phyloP scores from a whole-genome alignment of 1,140 invertebrate species.

The Thalassaphorura encarpata region DNA sequence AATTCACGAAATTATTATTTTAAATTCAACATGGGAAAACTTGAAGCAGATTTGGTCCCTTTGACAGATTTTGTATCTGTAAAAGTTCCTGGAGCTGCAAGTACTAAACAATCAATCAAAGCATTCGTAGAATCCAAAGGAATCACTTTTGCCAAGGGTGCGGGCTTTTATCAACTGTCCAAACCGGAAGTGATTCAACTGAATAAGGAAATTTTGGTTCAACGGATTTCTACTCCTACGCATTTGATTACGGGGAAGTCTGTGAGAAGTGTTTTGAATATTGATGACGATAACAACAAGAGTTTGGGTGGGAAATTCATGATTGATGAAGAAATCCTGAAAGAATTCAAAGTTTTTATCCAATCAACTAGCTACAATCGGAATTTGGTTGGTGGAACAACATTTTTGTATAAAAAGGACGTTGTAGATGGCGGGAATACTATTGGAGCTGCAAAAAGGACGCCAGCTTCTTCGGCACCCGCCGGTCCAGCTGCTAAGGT shows the following conservation, averaged over 20 bases:
- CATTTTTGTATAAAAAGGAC: slow-evolving; percentile 12
- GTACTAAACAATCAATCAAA: slow-evolving; percentile 15
- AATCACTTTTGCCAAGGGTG: slow-evolving; percentile 5
- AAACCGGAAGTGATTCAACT: slow-evolving; percentile 20
- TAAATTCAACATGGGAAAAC: too few relatives aligned
- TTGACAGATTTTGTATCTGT: background rate
- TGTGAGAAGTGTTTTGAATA: slow-evolving; percentile 5
- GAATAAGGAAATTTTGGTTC: slow-evolving; percentile 16
- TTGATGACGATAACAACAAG: slow-evolving; percentile 4
- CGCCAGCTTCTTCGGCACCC: background rate
- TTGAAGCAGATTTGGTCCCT: background rate
- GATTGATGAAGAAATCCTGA: slow-evolving; percentile 11
- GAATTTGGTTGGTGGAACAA: slow-evolving; percentile 18
- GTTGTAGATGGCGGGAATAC: background rate
- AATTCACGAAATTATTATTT: too few relatives aligned
- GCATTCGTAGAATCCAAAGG: slow-evolving; percentile 14
- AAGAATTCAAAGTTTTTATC: slow-evolving; percentile 16
- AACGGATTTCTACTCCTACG: slow-evolving; percentile 7
- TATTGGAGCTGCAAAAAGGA: background rate
- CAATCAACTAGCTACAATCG: slow-evolving; percentile 22
- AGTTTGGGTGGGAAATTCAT: slow-evolving; percentile 7
- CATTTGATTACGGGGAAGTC: slow-evolving; percentile 4
- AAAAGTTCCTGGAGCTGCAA: background rate
- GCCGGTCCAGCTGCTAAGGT: background rate
- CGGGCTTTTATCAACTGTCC: slow-evolving; percentile 13